phyloP scores from a whole-genome alignment of 2,113 vertebrate genomes.

The Turdus rufiventris region DNA sequence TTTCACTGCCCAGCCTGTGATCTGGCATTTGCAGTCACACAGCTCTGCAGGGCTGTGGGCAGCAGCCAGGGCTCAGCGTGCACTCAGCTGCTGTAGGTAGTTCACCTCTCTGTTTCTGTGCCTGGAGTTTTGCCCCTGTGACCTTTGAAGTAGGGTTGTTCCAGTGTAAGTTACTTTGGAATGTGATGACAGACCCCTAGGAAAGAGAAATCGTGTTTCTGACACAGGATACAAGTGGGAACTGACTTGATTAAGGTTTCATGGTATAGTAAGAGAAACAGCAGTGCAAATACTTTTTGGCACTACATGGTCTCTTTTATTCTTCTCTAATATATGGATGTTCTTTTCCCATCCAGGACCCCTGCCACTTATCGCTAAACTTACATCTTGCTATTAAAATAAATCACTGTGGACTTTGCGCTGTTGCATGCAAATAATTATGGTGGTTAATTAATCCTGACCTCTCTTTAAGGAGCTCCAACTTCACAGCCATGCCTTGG shows the following conservation, averaged over 20 bases:
- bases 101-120: not conserved
- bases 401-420: conserved; percentile 3
- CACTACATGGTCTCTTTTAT: not conserved
- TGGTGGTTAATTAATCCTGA: conserved; percentile 29
- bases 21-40: fast-evolving
- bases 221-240: not conserved
- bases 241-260: not conserved
- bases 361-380: not conserved
- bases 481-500: not conserved
- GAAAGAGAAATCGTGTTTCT: not conserved
- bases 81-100: not conserved
- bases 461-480: conserved; percentile 43
- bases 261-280: not conserved
- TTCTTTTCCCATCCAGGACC: not conserved
- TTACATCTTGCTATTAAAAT: conserved; percentile 16
- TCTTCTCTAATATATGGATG: not conserved
- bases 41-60: not conserved
- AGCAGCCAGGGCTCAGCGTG: not conserved
- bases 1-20: not conserved
- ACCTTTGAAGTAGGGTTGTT: not conserved
- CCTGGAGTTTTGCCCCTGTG: not conserved
- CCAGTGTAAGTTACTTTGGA: not conserved
- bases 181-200: not conserved
- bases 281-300: not conserved
- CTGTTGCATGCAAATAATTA: conserved; percentile 56